Conservation (phyloP, 2,113 vertebrate species). For the Canis aureus region DNA sequence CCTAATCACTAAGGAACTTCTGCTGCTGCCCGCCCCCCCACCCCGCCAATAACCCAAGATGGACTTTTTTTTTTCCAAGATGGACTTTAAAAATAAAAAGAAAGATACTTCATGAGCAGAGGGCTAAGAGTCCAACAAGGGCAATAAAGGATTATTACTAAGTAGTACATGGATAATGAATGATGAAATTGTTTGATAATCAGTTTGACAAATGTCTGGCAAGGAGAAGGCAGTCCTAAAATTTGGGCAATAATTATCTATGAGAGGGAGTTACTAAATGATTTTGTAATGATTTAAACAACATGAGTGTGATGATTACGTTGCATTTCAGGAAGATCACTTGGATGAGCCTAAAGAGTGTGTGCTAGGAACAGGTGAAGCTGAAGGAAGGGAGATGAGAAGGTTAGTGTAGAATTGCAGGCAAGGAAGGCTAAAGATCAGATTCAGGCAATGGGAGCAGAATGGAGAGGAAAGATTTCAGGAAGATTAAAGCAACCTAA, state of each 20-base stretch:
- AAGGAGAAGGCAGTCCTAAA: neutral
- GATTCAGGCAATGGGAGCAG: accelerated
- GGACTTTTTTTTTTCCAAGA: neutral
- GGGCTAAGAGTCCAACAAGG: neutral
- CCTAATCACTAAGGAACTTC: neutral
- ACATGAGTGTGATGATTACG: neutral
- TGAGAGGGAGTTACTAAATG: neutral
- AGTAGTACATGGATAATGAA: slow-evolving; percentile 5
- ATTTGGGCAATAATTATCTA: neutral
- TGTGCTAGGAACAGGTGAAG: neutral
- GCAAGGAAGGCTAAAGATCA: neutral
- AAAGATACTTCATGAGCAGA: neutral
- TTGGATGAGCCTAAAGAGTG: neutral
- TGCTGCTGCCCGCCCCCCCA: neutral
- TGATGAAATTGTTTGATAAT: neutral
- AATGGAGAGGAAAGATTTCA: neutral
- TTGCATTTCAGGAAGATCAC: slow-evolving; percentile 16
- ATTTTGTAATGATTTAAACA: neutral
- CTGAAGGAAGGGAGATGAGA: neutral
- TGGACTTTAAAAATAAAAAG: neutral
- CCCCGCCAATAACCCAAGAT: neutral
- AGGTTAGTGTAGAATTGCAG: neutral
- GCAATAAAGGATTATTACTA: neutral
- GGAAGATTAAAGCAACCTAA: neutral
- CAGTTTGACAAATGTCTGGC: neutral